Evolutionary conservation across 2,888 invertebrate genomes (phyloP), one percentile per base, ranked within the genome.

Genomic region (Teleiodes luculella): DNA sequence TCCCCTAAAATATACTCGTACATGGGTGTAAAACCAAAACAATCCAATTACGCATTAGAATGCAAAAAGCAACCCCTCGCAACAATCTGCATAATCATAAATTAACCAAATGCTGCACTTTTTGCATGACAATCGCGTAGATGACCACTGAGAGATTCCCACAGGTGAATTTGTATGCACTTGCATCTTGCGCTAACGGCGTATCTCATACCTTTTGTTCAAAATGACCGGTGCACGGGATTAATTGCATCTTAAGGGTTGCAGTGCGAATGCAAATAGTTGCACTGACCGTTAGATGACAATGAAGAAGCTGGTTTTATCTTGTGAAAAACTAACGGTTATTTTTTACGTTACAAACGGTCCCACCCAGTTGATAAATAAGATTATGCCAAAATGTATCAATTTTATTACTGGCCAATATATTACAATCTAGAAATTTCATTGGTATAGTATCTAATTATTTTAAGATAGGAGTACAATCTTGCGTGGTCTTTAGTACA

Each of bases 71-170:
- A 66, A 68, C 64, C 74, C 72, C 70, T 61, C 57, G 60, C 62
- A 57, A 58, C 66, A 55, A 81, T 81, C 69, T 79, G 74, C 83
- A 84, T 85, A 85, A 83, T 78, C 71, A 67, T 83, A 74, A 78
- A 79, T 86, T 82, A 84, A 76, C 72, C 68, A 68, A 67, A 66
- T 59, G 68, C 71, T 60, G 61, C 58, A 66, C 59, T 70, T 78
- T 81, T 75, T 76, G 75, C 77, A 80, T 80, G 49, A 82, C 76
- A 82, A 83, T 72, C 56, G 69, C 58, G 54, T 55, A 37, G 58
- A 59, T 66, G 67, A 63, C 69, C 74, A 61, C 51, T 58, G 64
- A 63, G 65, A 65, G 71, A 66, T 84, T 83, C 81, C 69, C 83
- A 82, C 73, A 70, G 60, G 58, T 59, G 65, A 70, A 68, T 77